A percentile compares a stretch with the other conserved stretches of the same genome.
Conservation (phyloP, 2,888 invertebrate species). For the Synergus umbraculus region DNA sequence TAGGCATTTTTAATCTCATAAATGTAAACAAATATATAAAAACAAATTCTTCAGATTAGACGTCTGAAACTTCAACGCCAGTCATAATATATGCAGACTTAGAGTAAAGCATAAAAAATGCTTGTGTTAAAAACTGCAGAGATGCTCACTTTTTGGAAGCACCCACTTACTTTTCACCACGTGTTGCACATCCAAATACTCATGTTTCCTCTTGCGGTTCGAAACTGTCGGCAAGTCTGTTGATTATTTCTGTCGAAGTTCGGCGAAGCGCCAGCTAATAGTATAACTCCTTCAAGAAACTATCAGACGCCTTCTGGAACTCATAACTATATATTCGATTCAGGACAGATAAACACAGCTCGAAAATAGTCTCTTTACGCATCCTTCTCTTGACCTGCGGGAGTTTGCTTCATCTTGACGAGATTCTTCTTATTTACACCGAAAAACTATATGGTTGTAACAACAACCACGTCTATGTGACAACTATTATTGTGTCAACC, state of each 20-base stretch:
- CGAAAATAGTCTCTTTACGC: slow-evolving; percentile 32
- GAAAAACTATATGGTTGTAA: no score
- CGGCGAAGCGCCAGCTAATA: slow-evolving; percentile 61
- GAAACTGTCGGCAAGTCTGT: slow-evolving; percentile 49
- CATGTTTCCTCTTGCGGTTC: slow-evolving; percentile 30
- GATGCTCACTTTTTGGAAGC: neutral
- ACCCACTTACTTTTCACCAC: slow-evolving; percentile 1
- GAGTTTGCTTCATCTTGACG: neutral
- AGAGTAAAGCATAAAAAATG: neutral
- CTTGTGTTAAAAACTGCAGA: neutral
- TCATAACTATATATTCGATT: slow-evolving; percentile 74
- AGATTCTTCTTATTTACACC: neutral
- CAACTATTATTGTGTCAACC: no score
- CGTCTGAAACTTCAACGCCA: no score
- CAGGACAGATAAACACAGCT: slow-evolving; percentile 66
- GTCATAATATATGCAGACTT: no score
- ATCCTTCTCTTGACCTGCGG: neutral
- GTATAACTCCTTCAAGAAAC: slow-evolving; percentile 70
- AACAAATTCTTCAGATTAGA: no score
- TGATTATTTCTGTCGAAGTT: slow-evolving; percentile 54
- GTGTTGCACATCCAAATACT: neutral
- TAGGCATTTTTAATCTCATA: no score
- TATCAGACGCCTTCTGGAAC: slow-evolving; percentile 74
- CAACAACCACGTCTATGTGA: no score
- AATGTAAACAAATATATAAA: no score